A percentile compares a stretch with the other conserved stretches of the same genome.
phyloP scores from a whole-genome alignment of 1,140 invertebrate species.

The Akabosia matsudoensis region DNA sequence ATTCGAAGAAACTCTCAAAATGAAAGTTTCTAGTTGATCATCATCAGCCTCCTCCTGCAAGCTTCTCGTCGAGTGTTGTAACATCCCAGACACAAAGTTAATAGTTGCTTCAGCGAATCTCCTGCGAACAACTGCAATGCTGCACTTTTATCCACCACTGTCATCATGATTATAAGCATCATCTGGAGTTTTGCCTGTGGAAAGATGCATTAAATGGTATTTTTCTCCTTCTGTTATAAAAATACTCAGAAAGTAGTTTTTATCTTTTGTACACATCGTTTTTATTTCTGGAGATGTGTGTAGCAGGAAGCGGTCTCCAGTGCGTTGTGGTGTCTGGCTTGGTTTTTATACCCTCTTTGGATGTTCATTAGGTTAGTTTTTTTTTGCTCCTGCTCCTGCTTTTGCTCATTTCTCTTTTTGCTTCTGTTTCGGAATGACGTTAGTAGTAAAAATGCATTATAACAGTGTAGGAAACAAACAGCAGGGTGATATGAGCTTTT shows the following conservation, averaged over 20 bases:
- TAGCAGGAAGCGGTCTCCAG: not conserved
- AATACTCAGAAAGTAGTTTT: not conserved
- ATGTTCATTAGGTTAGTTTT: not conserved
- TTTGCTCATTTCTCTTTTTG: not conserved
- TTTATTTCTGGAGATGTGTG: not conserved
- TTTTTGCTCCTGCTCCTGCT: not conserved
- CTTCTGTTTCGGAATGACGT: not conserved
- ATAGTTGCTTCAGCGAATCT: too few species aligned
- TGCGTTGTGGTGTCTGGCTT: not conserved
- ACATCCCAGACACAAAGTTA: too few species aligned
- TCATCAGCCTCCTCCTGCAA: too few species aligned
- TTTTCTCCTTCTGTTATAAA: not conserved
- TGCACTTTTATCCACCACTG: not conserved
- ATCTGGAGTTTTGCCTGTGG: slow-evolving; percentile 14
- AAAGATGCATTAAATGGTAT: slow-evolving; percentile 12
- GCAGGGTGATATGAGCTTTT: slow-evolving; percentile 38
- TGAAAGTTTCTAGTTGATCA: too few species aligned
- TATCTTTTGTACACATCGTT: not conserved
- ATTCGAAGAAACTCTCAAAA: too few species aligned
- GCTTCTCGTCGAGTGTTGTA: too few species aligned
- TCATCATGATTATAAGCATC: slow-evolving; percentile 1
- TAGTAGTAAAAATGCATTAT: not conserved
- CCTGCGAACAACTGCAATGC: not conserved
- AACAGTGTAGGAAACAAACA: not conserved
- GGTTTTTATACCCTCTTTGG: not conserved